A percentile compares a stretch with the other conserved stretches of the same genome.
These are phyloP conservation scores for Porites australiensis DNA, from an alignment of 64 coral and sea anemone genomes.

Conservation along the genomic window DNA sequence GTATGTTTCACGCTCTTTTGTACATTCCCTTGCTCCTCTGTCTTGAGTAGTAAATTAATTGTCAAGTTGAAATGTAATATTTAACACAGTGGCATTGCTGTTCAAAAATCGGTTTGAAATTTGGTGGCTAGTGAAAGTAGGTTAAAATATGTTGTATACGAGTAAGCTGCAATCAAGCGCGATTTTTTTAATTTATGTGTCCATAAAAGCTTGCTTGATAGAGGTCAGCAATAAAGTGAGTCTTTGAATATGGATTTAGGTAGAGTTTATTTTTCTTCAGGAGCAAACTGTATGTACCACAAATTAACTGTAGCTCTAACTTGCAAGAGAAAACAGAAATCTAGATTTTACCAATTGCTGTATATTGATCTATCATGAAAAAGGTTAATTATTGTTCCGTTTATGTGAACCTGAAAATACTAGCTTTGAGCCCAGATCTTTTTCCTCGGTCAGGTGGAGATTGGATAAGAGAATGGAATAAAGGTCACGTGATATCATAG, in stretches of 20 bases:
- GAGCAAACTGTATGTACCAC: too few species aligned
- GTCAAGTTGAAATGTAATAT: not conserved
- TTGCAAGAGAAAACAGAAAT: too few species aligned
- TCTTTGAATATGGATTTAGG: not conserved
- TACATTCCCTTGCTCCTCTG: not conserved
- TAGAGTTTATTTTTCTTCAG: not conserved
- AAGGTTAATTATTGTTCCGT: too few species aligned
- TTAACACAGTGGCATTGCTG: not conserved
- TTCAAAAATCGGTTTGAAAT: not conserved
- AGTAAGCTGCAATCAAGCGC: not conserved
- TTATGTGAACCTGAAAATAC: too few species aligned
- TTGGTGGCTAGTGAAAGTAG: not conserved
- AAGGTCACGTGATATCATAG: too few species aligned
- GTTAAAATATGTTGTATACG: not conserved
- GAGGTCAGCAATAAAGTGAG: not conserved
- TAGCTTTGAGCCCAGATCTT: too few species aligned
- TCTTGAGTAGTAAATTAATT: not conserved
- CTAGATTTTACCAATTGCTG: too few species aligned
- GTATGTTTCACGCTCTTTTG: not conserved
- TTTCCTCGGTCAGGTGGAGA: too few species aligned
- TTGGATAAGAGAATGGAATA: too few species aligned
- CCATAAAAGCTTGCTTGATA: conserved; percentile 20
- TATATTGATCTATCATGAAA: too few species aligned
- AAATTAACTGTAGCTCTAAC: too few species aligned
- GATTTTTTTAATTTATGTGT: conserved; percentile 35